Base-by-base conservation (phyloP, 2,797 vertebrate species). In the Fringilla coelebs region DNA sequence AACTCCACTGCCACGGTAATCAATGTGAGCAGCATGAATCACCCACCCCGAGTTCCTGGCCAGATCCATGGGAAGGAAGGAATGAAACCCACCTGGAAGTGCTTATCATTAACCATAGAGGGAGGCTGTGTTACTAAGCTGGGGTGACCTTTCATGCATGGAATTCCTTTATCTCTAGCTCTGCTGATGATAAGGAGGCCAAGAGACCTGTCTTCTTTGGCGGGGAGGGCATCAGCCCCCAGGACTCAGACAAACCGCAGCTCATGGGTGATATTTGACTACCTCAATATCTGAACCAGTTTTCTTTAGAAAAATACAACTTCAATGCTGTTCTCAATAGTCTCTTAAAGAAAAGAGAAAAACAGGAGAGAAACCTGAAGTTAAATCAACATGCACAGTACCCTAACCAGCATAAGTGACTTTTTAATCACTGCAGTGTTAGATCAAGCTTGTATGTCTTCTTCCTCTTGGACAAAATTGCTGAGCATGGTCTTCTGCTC, bases 311-410 rank as follows among this genome's bases (percentile, higher is more conserved):
- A 70, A 96, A 96, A 82, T 54, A 92, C 41, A 66, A 95, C 66
- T 94, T 78, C 29, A 85, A 66, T 41, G 75, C 36, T 92, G 60
- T 66, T 94, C 85, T 54, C 84, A 95, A 86, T 43, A 73, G 32
- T 80, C 58, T 87, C 48, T 78, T 60, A 88, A 4, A 62, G 11
- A 8, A 81, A 71, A 75, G 10, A 2, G 29, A 78, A 71, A 62
- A 85, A 13, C 2, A 43, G 43, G 77, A 97, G 71, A 65, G 65
- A 96, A 97, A 95, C 36, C 25, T 67, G 66, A 66, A 91, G 51
- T 92, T 79, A 91, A 94, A 95, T 89, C 91, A 97, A 95, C 52
- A 88, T 10, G 29, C 36, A 73, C 65, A 89, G 60, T 51, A 51
- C 52, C 85, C 54, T 82, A 94, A 93, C 41, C 17, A 43, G 83